Percentiles rank a stretch among this genome's conserved stretches.
Evolutionary conservation across 2,888 invertebrate species (phyloP).

Genomic region (Drosophila parthenogenetica): DNA sequence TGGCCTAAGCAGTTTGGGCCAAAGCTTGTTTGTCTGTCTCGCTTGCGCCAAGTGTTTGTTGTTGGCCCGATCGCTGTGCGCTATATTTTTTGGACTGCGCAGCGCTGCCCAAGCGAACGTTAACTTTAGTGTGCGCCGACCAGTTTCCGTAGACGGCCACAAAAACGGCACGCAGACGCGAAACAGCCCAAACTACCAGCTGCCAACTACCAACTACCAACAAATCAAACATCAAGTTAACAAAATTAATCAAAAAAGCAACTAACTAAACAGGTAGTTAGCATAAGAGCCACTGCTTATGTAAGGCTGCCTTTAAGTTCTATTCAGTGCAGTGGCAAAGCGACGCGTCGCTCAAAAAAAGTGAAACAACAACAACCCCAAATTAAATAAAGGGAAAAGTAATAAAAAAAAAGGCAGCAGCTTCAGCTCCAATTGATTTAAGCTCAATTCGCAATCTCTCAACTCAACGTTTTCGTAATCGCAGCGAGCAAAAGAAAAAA

Average conservation of each 20-base stretch:
- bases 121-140: constrained; percentile 86
- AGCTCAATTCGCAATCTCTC: constrained; percentile 71
- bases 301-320: constrained; percentile 58
- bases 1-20: constrained; percentile 55
- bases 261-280: constrained; percentile 19
- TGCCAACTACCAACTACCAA: constrained; percentile 8
- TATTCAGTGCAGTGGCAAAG: constrained; percentile 54
- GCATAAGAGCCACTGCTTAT: constrained; percentile 38
- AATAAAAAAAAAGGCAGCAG: constrained; percentile 44
- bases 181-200: constrained; percentile 27
- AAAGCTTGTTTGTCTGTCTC: constrained; percentile 63
- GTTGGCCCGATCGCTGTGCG: constrained; percentile 59
- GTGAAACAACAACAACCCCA: constrained; percentile 46
- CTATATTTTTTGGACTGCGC: constrained; percentile 74
- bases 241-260: constrained; percentile 22
- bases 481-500: constrained; percentile 26
- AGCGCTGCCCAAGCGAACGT: constrained; percentile 80
- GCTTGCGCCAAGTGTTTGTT: constrained; percentile 63
- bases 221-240: constrained; percentile 10
- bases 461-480: constrained; percentile 73
- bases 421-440: constrained; percentile 52
- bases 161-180: constrained; percentile 73
- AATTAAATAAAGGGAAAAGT: constrained; percentile 19
- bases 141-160: constrained; percentile 86
- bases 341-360: constrained; percentile 29